Evolutionary conservation across 2,113 vertebrate genomes (phyloP), one percentile per base, ranked within the genome.

Genomic region (Mustela lutreola): DNA sequence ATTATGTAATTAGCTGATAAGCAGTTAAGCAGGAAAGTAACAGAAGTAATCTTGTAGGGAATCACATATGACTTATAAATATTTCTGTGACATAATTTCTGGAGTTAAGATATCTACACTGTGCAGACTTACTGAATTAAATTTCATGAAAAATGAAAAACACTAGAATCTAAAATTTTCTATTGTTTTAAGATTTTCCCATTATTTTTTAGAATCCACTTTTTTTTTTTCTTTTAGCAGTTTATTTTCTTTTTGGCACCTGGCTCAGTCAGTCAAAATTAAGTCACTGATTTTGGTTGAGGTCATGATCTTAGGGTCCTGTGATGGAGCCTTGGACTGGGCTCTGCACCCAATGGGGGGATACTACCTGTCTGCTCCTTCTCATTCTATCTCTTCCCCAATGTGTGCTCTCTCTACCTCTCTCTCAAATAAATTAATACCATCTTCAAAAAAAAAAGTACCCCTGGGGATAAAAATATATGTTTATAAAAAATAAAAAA

Each of bases 1-100:
- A 98, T 97, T 98, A 98, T 97, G 50, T 97, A 98, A 97, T 98
- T 98, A 98, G 89, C 86, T 95, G 91, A 92, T 96, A 96, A 97
- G 96, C 94, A 97, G 85, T 97, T 97, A 96, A 92, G 93, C 92
- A 97, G 91, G 97, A 98, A 93, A 65, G 33, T 83, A 95, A 83
- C 93, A 92, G 84, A 95, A 93, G 26, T 93, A 96, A 96, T 95
- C 93, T 92, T 91, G 89, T 90, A 95, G 93, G 39, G 67, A 95
- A 70, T 97, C 81, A 63, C 36, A 90, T 22, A 96, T 91, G 39
- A 84, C 45, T 86, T 84, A 97, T 39, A 94, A 88, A 91, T 96
- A 96, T 95, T 95, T 97, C 86, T 65, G 39, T 86, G 88, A 71
- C 50, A 81, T 18, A 95, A 79, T 94, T 87, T 86, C 42, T 42